Evolutionary conservation across 1,140 invertebrate genomes (phyloP), one percentile per base, ranked within the genome.

Genomic region (Choristoneura fumiferana): DNA sequence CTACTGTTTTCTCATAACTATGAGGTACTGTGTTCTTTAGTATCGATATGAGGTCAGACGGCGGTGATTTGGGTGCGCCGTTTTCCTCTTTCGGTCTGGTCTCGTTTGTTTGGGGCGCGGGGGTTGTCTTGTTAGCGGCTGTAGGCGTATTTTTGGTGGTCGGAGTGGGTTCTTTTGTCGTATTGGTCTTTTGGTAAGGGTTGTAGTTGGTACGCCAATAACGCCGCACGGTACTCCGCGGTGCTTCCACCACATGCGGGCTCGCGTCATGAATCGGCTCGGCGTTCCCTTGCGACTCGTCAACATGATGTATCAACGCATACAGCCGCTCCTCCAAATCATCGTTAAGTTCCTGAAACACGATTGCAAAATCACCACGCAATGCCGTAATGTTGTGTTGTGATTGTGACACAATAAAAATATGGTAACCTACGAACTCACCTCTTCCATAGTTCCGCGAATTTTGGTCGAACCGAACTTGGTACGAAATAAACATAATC

Each of bases 381-480:
- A 66, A 66, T 64, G 52, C 57, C 52, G 22, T 6, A 61, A 49
- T 52, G 43, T 18, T 22, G 22, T 40, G 43, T 65, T 78, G 71
- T 81, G 76, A 65, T 65, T 78, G 71, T 81, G 81, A 81, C 77
- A 84, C 79, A 84, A 84, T 75, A 78, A 73, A 78, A 83, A 78
- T 80, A 83, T 67, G 62, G 62, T 55, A 80, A 79, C 71, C 71
- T 76, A 73, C 74, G 56, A 62, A 77, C 80, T 54, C 65, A 87
- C 85, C 82, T 87, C 84, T 73, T 89, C 85, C 85, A 89, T 89
- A 74, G 73, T 87, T 81, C 62, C 64, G 74, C 69, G 65, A 83
- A 75, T 82, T 78, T 73, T 66, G 76, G 71, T 66, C 62, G 67
- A 78, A 82, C 60, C 73, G 70, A 73, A 74, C 62, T 67, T 67